Evolutionary conservation across 92 coral and sea anemone species (phyloP), one percentile per base, ranked within the genome.

Genomic region (Umimayanthus kanabou): DNA sequence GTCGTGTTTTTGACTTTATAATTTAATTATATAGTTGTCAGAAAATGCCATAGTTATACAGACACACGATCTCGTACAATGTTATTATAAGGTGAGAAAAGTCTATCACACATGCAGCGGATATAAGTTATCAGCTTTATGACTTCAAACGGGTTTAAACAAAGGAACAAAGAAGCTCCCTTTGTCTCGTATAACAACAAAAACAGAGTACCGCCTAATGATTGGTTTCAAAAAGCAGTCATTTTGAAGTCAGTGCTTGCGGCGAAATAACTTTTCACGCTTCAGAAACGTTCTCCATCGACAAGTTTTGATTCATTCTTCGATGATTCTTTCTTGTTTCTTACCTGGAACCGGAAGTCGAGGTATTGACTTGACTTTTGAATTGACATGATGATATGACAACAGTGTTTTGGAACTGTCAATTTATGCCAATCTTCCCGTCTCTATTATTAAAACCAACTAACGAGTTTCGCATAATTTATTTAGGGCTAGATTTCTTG

Each of bases 321-420:
- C n/a, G 0, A 28, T n/a, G 37, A 78, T 28, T 2, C 25, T 9
- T 47, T 3, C 1, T 77, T 49, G 13, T 49, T 33, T 33, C 37
- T 33, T 49, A 14, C 66, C 61, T 78, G 82, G 39, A 78, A 78
- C 82, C 82, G 82, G 82, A 78, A 78, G 65, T 78, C 61, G 82
- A 78, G 82, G 82, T 78, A 78, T 78, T 78, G 82, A 29, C 82
- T 49, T 53, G 9, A 10, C 18, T 43, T 49, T 28, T 78, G 33
- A 78, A 26, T 25, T 78, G 82, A 40, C 50, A 75, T 75, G 45
- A 39, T 75, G 50, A 61, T 61, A 61, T 75, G 53, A 75, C 79
- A 75, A 37, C 79, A 40, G 49, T 75, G 79, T 75, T 75, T 75
- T 39, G 26, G 47, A 43, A 26, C 82, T 78, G 82, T 28, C 82